phyloP scores from a whole-genome alignment of 1,140 invertebrate species.

The Dendrolimus punctatus region DNA sequence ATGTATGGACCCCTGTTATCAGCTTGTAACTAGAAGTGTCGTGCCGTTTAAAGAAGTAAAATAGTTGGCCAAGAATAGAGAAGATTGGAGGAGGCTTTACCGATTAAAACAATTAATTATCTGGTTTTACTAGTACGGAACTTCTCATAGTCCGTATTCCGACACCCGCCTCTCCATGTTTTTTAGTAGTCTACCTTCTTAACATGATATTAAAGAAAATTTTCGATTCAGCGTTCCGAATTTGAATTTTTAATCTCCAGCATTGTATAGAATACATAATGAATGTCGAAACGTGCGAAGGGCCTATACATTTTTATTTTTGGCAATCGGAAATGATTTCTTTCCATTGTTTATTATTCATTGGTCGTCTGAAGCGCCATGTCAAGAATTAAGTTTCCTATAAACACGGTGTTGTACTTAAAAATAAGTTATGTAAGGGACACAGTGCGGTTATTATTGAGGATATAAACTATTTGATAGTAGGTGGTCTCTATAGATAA shows the following conservation, averaged over 20 bases:
- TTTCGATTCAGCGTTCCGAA: constrained; percentile 32
- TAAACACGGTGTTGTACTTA: constrained; percentile 5
- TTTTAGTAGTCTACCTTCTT: constrained; percentile 45
- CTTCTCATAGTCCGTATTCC: too few relatives aligned
- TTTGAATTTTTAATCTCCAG: constrained; percentile 35
- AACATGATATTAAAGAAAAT: constrained; percentile 54
- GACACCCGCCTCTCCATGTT: not conserved
- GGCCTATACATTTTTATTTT: constrained; percentile 27
- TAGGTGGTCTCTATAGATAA: too few relatives aligned
- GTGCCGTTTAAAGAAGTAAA: too few relatives aligned
- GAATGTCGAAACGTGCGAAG: constrained; percentile 23
- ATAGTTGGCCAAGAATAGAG: too few relatives aligned
- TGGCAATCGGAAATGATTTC: constrained; percentile 39
- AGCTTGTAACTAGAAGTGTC: too few relatives aligned
- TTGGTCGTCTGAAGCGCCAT: constrained; percentile 17
- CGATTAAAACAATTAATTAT: too few relatives aligned
- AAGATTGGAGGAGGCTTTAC: too few relatives aligned
- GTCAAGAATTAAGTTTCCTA: constrained; percentile 18
- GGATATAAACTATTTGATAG: too few relatives aligned
- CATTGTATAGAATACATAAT: not conserved
- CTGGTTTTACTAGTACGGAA: too few relatives aligned
- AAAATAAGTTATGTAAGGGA: not conserved
- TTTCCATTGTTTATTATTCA: constrained; percentile 24
- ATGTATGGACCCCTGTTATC: too few relatives aligned
- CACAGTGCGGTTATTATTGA: too few relatives aligned